Conservation (phyloP, 1,140 invertebrate species). For the Drosophila nigromelanica region DNA sequence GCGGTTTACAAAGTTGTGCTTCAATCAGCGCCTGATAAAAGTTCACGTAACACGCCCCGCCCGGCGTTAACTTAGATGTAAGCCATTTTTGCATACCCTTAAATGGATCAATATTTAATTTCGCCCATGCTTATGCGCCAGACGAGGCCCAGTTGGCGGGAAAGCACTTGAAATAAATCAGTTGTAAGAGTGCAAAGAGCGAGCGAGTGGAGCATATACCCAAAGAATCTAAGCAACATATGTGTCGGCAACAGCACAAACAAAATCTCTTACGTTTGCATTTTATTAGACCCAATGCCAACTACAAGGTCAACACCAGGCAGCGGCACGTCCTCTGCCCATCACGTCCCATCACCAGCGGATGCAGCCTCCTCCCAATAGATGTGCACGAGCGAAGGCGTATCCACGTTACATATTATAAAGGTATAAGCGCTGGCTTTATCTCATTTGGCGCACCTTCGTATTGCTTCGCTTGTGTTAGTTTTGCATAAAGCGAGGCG, state of each 20-base stretch:
- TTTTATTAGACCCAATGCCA: slow-evolving; percentile 33
- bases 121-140: slow-evolving; percentile 4
- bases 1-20: slow-evolving; percentile 36
- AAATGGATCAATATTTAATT: slow-evolving; percentile 74
- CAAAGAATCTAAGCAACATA: slow-evolving; percentile 20
- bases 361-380: slow-evolving; percentile 5
- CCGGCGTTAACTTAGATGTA: slow-evolving; percentile 31
- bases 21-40: slow-evolving; percentile 18
- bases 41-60: slow-evolving; percentile 22
- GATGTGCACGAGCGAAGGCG: slow-evolving; percentile 39
- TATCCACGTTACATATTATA: slow-evolving; percentile 27
- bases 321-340: background rate
- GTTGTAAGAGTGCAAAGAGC: slow-evolving; percentile 6
- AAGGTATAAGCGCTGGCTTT: background rate
- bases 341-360: slow-evolving; percentile 31
- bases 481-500: slow-evolving; percentile 71
- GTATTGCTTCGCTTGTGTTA: slow-evolving; percentile 18
- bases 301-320: slow-evolving; percentile 42
- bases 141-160: slow-evolving; percentile 24
- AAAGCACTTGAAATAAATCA: slow-evolving; percentile 65
- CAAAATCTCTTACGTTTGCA: slow-evolving; percentile 35
- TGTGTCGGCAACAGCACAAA: slow-evolving; percentile 12
- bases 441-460: background rate
- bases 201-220: background rate
- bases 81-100: slow-evolving; percentile 47